Percentiles rank a stretch among this genome's conserved stretches.
Conservation (phyloP, 1,140 invertebrate species). For the Dendrolimus kikuchii region DNA sequence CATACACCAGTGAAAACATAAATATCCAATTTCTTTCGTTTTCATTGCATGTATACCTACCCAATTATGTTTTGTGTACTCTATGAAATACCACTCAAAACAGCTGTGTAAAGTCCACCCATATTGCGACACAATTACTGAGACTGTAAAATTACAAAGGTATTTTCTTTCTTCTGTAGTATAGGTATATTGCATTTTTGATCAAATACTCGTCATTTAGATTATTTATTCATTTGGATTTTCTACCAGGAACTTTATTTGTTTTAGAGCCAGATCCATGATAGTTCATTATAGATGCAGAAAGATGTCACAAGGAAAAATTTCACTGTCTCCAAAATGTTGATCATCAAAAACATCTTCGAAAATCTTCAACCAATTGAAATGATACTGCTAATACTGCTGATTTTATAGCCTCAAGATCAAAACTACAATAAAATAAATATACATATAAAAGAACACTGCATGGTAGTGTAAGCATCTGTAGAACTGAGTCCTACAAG, state of each 20-base stretch:
- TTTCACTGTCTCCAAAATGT: too few species aligned
- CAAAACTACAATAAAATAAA: constrained; percentile 25
- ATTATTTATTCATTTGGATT: too few species aligned
- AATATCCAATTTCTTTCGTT: constrained; percentile 25
- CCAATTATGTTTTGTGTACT: constrained; percentile 12
- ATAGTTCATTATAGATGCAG: constrained; percentile 1
- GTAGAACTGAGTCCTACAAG: too few species aligned
- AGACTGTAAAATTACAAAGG: constrained; percentile 20
- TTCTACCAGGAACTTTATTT: too few species aligned
- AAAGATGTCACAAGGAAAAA: not conserved
- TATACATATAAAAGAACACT: constrained; percentile 32
- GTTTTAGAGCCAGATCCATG: not conserved
- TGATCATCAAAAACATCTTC: constrained; percentile 2
- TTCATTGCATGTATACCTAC: constrained; percentile 24
- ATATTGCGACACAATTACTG: constrained; percentile 4
- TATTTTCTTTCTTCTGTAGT: constrained; percentile 3
- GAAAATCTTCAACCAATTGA: constrained; percentile 1
- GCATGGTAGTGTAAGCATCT: constrained; percentile 39
- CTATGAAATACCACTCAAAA: constrained; percentile 5
- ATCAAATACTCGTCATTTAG: too few species aligned
- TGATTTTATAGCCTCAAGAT: constrained; percentile 21
- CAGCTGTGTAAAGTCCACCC: constrained; percentile 17
- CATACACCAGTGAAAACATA: constrained; percentile 57
- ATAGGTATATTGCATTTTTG: too few species aligned
- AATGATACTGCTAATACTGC: constrained; percentile 20